These are phyloP conservation scores for Lepidiolamprologus cunningtoni DNA, from an alignment of 2,113 vertebrate genomes.

Conservation along the genomic window DNA sequence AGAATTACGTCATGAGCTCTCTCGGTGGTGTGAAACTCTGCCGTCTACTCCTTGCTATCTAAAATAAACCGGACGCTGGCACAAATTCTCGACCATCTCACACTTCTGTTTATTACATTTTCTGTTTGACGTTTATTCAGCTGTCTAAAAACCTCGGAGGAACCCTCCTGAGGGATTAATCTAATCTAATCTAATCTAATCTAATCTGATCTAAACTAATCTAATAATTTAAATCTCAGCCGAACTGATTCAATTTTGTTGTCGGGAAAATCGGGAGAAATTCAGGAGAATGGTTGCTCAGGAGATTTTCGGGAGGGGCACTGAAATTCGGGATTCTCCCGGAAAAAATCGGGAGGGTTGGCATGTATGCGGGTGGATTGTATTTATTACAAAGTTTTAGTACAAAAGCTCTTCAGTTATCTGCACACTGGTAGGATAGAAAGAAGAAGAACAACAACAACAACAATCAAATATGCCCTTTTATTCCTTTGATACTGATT, in stretches of 20 bases:
- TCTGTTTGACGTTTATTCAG: not conserved
- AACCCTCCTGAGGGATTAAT: not conserved
- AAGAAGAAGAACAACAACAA: rapidly evolving
- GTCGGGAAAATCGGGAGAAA: not conserved
- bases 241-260: not conserved
- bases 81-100: not conserved
- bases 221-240: not conserved
- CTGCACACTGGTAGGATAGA: not conserved
- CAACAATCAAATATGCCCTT: not conserved
- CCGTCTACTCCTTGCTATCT: not conserved
- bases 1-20: not conserved
- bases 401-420: not conserved
- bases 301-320: not conserved
- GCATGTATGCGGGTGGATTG: not conserved
- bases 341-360: not conserved
- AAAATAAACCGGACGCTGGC: not conserved
- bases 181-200: not conserved
- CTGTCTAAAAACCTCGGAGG: not conserved
- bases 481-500: not conserved
- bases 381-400: not conserved
- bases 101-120: not conserved
- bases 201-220: not conserved
- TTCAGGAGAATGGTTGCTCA: not conserved
- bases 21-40: not conserved
- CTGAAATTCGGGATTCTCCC: not conserved